Conservation (phyloP, 2,113 vertebrate genomes). For the Notarius lentiginosus region DNA sequence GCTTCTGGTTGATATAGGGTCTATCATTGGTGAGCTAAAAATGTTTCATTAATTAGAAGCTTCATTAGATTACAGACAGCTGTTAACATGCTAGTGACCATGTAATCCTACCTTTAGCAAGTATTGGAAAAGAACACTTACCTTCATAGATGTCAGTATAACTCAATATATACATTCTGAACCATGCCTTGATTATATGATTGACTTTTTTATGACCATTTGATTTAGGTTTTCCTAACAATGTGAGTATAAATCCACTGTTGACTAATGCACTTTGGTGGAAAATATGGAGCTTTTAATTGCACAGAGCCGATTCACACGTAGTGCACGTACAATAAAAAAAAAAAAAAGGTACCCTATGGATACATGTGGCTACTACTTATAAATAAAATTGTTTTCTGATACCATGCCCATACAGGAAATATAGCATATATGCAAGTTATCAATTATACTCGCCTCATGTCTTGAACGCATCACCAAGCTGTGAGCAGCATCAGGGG, state of each 20-base stretch:
- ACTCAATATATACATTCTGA: too few relatives aligned
- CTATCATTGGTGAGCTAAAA: not conserved
- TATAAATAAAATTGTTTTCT: too few relatives aligned
- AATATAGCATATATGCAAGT: too few relatives aligned
- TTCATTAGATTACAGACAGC: too few relatives aligned
- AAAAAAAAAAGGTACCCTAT: too few relatives aligned
- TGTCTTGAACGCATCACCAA: too few relatives aligned
- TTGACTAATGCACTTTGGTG: not conserved
- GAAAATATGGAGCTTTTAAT: not conserved
- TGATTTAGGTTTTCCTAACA: not conserved
- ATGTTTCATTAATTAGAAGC: too few relatives aligned
- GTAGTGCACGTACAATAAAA: not conserved
- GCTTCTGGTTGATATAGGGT: not conserved
- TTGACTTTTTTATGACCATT: not conserved
- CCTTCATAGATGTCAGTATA: not conserved
- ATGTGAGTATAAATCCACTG: not conserved
- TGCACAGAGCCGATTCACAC: not conserved
- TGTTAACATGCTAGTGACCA: not conserved
- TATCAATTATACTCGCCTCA: too few relatives aligned
- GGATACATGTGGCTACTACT: too few relatives aligned
- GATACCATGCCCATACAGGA: too few relatives aligned
- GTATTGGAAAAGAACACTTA: not conserved
- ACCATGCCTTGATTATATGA: not conserved
- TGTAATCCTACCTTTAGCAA: not conserved
- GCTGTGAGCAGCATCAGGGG: too few relatives aligned